Conservation (phyloP, 2,888 invertebrate species). For the Habrosyne pyritoides region DNA sequence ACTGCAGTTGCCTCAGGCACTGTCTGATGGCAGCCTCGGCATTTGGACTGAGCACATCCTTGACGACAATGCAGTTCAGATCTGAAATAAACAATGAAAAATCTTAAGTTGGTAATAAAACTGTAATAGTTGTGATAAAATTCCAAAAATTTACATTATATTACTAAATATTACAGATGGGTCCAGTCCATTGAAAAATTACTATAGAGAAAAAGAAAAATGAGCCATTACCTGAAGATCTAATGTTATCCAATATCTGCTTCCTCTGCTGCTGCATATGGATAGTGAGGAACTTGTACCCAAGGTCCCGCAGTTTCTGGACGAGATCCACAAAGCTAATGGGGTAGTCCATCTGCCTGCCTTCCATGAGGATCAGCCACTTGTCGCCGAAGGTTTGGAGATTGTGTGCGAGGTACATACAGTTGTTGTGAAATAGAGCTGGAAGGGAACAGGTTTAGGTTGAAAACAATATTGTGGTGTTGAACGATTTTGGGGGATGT, state of each 20-base stretch:
- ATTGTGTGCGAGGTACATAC: slow-evolving; percentile 92
- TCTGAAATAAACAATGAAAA: slow-evolving; percentile 46
- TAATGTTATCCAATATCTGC: slow-evolving; percentile 89
- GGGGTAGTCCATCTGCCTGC: slow-evolving; percentile 78
- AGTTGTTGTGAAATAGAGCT: slow-evolving; percentile 96
- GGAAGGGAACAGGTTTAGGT: slow-evolving; percentile 34
- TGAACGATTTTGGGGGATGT: too few species aligned
- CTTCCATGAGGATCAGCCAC: slow-evolving; percentile 86
- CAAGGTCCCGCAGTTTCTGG: slow-evolving; percentile 86
- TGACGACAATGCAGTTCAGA: slow-evolving; percentile 76
- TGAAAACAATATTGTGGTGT: background rate
- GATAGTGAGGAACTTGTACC: slow-evolving; percentile 86
- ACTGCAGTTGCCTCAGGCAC: slow-evolving; percentile 91
- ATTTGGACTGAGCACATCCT: slow-evolving; percentile 83
- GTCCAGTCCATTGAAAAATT: too few species aligned
- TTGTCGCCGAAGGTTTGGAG: slow-evolving; percentile 86
- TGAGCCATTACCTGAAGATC: slow-evolving; percentile 85
- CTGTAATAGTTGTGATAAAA: too few species aligned
- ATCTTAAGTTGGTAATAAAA: background rate
- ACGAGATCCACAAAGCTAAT: slow-evolving; percentile 88
- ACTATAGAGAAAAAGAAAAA: too few species aligned
- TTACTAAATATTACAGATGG: too few species aligned
- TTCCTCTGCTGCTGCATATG: slow-evolving; percentile 90
- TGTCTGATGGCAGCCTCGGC: slow-evolving; percentile 91
- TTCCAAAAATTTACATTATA: too few species aligned